Evolutionary conservation across 2,888 invertebrate genomes (phyloP).

Genomic region (Automeris io): DNA sequence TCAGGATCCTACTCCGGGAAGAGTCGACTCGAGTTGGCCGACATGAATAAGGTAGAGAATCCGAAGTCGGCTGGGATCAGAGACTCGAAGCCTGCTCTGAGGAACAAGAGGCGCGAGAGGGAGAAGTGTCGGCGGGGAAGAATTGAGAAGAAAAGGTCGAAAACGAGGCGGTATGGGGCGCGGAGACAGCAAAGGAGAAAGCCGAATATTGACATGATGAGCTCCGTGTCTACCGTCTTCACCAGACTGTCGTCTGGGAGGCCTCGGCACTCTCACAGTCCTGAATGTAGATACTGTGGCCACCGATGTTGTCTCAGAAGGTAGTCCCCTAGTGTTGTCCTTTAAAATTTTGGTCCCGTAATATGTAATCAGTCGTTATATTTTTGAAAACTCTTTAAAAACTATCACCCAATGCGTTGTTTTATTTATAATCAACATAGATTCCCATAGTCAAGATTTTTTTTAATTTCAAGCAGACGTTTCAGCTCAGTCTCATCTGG

Average conservation of each 20-base stretch:
- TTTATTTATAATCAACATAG: conserved; percentile 4
- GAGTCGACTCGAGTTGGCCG: conserved; percentile 26
- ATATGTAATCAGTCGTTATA: conserved; percentile 7
- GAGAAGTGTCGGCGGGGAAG: conserved; percentile 19
- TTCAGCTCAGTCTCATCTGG: too few species aligned
- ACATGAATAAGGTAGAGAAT: conserved; percentile 17
- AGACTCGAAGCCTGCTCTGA: conserved; percentile 17
- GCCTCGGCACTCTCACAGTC: conserved; percentile 13
- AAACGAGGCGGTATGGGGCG: conserved; percentile 15
- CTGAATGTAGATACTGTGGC: conserved; percentile 38
- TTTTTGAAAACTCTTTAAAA: conserved; percentile 7
- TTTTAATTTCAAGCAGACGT: not conserved
- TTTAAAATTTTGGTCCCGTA: conserved; percentile 20
- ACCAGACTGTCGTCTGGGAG: conserved; percentile 28
- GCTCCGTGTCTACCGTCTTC: conserved; percentile 34
- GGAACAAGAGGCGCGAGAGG: conserved; percentile 18
- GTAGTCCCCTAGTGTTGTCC: too few species aligned
- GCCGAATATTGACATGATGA: conserved; percentile 16
- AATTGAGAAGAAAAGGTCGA: conserved; percentile 24
- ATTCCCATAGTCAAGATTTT: conserved; percentile 15
- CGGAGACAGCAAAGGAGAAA: conserved; percentile 24
- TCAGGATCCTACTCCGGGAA: conserved; percentile 25
- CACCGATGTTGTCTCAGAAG: conserved; percentile 49
- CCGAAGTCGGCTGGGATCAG: conserved; percentile 19
- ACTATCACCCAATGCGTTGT: not conserved